Percentiles rank a stretch among this genome's conserved stretches.
Conservation (phyloP, 2,888 invertebrate genomes). For the Aromia moschata region DNA sequence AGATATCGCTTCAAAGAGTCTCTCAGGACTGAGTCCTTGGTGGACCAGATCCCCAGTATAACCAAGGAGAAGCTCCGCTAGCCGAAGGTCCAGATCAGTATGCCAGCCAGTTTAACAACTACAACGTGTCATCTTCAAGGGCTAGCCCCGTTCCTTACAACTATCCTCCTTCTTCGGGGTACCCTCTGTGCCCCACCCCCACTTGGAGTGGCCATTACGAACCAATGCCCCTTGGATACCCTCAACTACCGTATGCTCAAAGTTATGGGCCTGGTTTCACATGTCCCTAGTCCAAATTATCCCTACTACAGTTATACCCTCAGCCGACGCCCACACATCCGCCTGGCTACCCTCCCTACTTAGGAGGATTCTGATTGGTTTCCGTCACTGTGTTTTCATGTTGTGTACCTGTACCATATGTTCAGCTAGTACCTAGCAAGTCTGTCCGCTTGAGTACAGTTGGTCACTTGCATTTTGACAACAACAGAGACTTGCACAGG, state of each 20-base stretch:
- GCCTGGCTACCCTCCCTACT: conserved; percentile 62
- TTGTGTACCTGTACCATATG: conserved; percentile 66
- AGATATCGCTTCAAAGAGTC: conserved; percentile 85
- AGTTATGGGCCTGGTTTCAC: conserved; percentile 67
- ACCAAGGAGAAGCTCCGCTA: conserved; percentile 70
- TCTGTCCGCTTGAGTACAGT: conserved; percentile 64
- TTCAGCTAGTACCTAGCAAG: conserved; percentile 66
- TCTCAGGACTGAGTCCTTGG: conserved; percentile 89
- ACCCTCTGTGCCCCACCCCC: conserved; percentile 61
- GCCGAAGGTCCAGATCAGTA: conserved; percentile 59
- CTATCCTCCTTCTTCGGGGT: conserved; percentile 57
- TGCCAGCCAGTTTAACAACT: conserved; percentile 64
- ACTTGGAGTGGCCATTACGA: conserved; percentile 62
- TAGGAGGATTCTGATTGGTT: conserved; percentile 64
- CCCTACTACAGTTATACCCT: conserved; percentile 67
- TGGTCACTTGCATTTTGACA: conserved; percentile 64
- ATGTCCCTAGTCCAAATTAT: conserved; percentile 77
- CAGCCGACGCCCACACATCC: conserved; percentile 61
- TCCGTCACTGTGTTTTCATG: conserved; percentile 64
- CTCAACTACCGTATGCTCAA: conserved; percentile 59
- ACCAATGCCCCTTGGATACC: conserved; percentile 64
- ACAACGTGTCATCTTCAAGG: conserved; percentile 61
- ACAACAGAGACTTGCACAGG: conserved; percentile 66
- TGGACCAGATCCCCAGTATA: conserved; percentile 91
- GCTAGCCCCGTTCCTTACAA: conserved; percentile 60